A percentile compares a stretch with the other conserved stretches of the same genome.
phyloP scores from a whole-genome alignment of 2,888 invertebrate genomes.

The Homarus gammarus region DNA sequence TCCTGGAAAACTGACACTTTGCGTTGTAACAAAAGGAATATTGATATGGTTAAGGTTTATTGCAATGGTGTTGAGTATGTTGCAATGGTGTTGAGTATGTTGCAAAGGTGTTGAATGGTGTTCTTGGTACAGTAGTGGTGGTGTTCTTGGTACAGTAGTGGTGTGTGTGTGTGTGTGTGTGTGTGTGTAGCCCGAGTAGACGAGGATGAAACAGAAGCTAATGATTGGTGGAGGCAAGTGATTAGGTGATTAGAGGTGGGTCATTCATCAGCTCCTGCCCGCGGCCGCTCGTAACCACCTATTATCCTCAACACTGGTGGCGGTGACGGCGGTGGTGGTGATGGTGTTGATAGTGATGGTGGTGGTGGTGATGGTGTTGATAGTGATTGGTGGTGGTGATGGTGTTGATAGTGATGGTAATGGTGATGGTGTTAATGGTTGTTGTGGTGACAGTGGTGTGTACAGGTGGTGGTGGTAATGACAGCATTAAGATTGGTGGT shows the following conservation, averaged over 20 bases:
- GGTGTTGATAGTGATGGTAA: not conserved
- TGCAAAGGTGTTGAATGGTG: too few species aligned
- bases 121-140: too few species aligned
- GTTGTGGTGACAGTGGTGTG: not conserved
- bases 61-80: too few species aligned
- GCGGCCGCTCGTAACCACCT: not conserved
- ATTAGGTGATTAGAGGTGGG: not conserved
- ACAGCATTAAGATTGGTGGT: too few species aligned
- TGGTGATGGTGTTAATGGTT: not conserved
- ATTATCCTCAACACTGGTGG: not conserved
- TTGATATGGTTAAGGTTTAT: too few species aligned
- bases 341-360: not conserved
- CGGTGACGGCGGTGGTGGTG: not conserved
- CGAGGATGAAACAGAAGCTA: not conserved
- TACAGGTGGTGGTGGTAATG: not conserved
- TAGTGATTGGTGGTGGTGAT: not conserved
- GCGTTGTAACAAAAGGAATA: too few species aligned
- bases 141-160: not conserved
- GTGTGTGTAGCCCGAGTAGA: not conserved
- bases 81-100: too few species aligned
- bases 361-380: not conserved
- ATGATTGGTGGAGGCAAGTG: not conserved
- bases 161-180: conserved; percentile 27
- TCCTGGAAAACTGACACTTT: too few species aligned
- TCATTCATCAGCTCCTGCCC: not conserved